phyloP scores from a whole-genome alignment of 2,113 vertebrate genomes.

The Rhabdomys dilectus region DNA sequence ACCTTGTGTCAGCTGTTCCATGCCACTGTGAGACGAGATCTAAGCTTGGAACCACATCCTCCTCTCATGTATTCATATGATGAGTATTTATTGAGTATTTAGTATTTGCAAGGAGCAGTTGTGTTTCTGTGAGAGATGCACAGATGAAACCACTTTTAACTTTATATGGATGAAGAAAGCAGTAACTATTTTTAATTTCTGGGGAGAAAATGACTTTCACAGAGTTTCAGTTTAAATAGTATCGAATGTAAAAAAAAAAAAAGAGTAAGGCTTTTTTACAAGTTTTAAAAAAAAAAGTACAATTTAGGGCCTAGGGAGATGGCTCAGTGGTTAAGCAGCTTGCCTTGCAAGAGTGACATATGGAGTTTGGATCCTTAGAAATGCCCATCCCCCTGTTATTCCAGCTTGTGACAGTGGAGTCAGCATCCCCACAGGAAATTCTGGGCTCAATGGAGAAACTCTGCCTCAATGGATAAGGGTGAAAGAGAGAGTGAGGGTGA shows the following conservation, averaged over 20 bases:
- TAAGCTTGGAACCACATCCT: background rate
- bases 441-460: background rate
- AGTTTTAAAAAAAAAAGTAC: conserved; percentile 2
- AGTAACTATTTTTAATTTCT: conserved; percentile 7
- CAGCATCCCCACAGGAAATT: background rate
- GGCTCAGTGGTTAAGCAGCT: background rate
- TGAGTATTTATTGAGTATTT: background rate
- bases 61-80: background rate
- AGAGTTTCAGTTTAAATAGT: conserved; percentile 35
- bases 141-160: conserved; percentile 34
- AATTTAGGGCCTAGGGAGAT: background rate
- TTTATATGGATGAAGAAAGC: conserved; percentile 6
- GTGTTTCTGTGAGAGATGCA: background rate
- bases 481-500: background rate
- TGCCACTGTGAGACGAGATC: background rate
- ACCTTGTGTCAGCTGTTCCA: background rate
- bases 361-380: background rate
- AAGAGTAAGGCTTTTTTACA: background rate
- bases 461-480: background rate
- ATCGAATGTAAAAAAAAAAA: conserved; percentile 31
- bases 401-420: background rate
- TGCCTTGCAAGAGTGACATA: background rate
- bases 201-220: conserved; percentile 29
- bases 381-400: background rate
- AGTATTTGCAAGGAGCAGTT: conserved; percentile 37